Base-by-base conservation (phyloP, 2,888 invertebrate species). In the Notodonta ziczac region DNA sequence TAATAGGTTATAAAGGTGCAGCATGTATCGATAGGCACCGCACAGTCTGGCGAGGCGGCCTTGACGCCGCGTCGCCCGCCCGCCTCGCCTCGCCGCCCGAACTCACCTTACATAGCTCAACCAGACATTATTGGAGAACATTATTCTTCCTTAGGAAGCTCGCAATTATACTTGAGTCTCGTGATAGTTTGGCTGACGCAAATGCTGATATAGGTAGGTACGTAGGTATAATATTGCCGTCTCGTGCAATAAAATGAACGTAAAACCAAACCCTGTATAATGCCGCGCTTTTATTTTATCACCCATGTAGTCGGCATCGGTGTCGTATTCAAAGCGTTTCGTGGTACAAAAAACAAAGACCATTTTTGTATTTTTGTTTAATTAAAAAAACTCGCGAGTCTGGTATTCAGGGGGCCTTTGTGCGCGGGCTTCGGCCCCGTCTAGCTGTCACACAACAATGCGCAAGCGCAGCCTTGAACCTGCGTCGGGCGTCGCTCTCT, bases 391-490 rank as follows among this genome's bases (percentile, higher is more conserved):
- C 59, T 63, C 39, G 50, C 63, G 65, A 66, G 66, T 60, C 59
- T 57, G 65, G 66, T 58, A 66, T 67, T 72, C 66, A 68, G 56
- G 60, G 51, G 58, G 71, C 57, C 58, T 66, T 75, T 75, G 68
- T 72, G 64, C 57, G 51, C 61, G 63, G 55, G 46, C 60, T 46
- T 61, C 55, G 62, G 58, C 63, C 74, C 72, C 69, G 74, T 72
- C 68, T 70, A 72, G 77, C 70, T 77, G 81, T 80, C 80, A 76
- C 79, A 77, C 66, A 78, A 83, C 81, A 83, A 79, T 79, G 81
- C 81, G 78, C 74, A 61, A 54, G 50, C 74, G 68, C 77, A 81
- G 72, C 86, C 86, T 87, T 87, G 86, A 86, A 85, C 86, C 78
- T 76, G 75, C 68, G 70, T 59, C 72, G 77, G 79, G 57, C 84